These are phyloP conservation scores for Eurypyga helias DNA, from an alignment of 2,113 vertebrate genomes.

Conservation along the genomic window DNA sequence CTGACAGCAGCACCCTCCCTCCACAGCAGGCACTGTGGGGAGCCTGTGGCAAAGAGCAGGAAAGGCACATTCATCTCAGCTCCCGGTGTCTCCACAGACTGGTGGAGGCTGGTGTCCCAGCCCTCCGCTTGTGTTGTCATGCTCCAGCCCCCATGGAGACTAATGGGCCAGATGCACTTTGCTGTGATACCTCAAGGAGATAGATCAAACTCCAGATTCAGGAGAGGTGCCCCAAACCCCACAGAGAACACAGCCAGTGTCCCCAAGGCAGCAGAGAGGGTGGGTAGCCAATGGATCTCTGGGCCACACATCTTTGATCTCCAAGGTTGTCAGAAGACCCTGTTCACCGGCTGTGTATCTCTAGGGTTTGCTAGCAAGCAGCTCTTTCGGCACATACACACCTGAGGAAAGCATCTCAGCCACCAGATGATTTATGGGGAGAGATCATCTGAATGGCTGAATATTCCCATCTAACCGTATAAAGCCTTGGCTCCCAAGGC, in stretches of 20 bases:
- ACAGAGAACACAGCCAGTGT: background rate
- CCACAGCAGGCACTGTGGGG: accelerated
- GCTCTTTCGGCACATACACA: accelerated
- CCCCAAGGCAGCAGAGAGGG: background rate
- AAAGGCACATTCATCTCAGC: background rate
- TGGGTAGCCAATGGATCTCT: background rate
- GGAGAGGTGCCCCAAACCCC: background rate
- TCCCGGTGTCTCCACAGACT: background rate
- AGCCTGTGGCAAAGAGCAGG: background rate
- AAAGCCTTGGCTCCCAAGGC: background rate
- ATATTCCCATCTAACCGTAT: accelerated
- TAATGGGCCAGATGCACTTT: background rate
- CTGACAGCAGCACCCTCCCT: background rate
- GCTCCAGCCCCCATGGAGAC: background rate
- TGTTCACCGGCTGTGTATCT: background rate
- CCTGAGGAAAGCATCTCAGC: background rate
- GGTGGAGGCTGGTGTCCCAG: too few relatives aligned
- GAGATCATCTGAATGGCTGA: background rate
- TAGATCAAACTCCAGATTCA: background rate
- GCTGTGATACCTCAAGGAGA: background rate
- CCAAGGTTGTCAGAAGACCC: background rate
- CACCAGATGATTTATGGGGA: accelerated
- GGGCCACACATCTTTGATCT: background rate
- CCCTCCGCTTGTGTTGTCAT: background rate
- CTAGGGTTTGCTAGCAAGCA: background rate